Percentiles rank a stretch among this genome's conserved stretches.
Evolutionary conservation across 1,140 invertebrate species (phyloP).

Genomic region (Matsumurasca onukii): DNA sequence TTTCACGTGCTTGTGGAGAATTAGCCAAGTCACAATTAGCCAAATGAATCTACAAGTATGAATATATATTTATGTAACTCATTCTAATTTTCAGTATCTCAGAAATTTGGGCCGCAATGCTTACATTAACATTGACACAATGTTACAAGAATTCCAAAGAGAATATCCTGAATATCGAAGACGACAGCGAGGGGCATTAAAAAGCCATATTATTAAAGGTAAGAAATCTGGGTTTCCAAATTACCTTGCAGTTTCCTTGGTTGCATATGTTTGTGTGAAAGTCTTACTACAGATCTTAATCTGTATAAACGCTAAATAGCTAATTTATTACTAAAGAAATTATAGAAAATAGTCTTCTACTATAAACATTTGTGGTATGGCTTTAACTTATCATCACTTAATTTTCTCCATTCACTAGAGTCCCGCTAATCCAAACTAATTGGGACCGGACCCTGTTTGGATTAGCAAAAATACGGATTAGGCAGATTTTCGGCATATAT

Average conservation of each 20-base stretch:
- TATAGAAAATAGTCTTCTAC: slow-evolving; percentile 57
- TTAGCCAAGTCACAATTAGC: too few relatives aligned
- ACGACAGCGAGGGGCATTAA: slow-evolving; percentile 66
- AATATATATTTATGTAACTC: too few relatives aligned
- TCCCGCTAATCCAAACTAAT: too few relatives aligned
- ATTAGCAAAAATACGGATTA: too few relatives aligned
- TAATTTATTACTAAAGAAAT: too few relatives aligned
- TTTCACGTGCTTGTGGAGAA: too few relatives aligned
- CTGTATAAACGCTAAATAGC: too few relatives aligned
- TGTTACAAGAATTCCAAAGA: slow-evolving; percentile 69
- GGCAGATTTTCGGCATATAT: too few relatives aligned
- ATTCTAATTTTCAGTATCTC: slow-evolving; percentile 55
- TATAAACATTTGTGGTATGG: slow-evolving; percentile 56
- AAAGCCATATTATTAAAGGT: slow-evolving; percentile 62
- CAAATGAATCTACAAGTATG: too few relatives aligned
- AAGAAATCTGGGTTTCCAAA: slow-evolving; percentile 42
- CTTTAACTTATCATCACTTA: not conserved
- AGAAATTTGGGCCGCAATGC: slow-evolving; percentile 69
- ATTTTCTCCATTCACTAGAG: not conserved
- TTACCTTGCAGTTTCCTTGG: not conserved
- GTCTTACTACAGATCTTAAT: too few relatives aligned
- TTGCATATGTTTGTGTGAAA: slow-evolving; percentile 31
- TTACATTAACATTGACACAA: slow-evolving; percentile 69
- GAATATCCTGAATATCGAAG: slow-evolving; percentile 68
- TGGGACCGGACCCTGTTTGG: too few relatives aligned